Base-by-base conservation (phyloP, 2,888 invertebrate genomes). In the Chaitophorus viminalis region DNA sequence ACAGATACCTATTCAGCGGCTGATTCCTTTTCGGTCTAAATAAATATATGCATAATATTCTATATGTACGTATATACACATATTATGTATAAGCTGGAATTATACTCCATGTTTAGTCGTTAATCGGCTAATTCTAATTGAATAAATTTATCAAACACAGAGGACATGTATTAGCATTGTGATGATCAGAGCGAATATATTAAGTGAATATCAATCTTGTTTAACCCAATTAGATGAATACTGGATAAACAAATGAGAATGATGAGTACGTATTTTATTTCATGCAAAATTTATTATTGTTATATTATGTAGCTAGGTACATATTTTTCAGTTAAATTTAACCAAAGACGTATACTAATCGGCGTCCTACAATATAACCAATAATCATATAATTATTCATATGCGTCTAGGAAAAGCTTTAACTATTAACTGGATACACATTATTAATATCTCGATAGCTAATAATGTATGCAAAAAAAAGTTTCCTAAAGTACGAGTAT, bases 111-210 rank as follows among this genome's bases (percentile, higher is more conserved):
- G 36, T 82, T 18, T 36, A 36, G 36, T 60, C 18, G 54, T 60
- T 36, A 60, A 82, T 74, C 54, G 21, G 18, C 29, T 29, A 39
- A 83, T 6, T 39, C 39, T 83, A 83, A 65, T 83, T 83, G 83
- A 75, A 75, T 65, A 39, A 75, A 31, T 65, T 75, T 31, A 25
- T 75, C 39, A 0, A 29, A 6, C 39, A 39, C 39, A 65, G 29
- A 70, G 4, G 46, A 31, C 21, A 4, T 21, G 17, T 46, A 25
- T 52, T 52, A 52, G 17, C 29, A 46, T 39, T 8, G 6, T 25
- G 52, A 33, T 18, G 1, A 25, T 52, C 31, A 46, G 46, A 25
- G n/a, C n/a, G 3, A 46, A 70, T 65, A 25, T 46, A 14, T 70
- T 17, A n/a, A 33, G 33, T 52, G 1, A 54, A 81, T 68, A 70